These are phyloP conservation scores for Tortrix viridana DNA, from an alignment of 2,888 invertebrate genomes.

Conservation along the genomic window DNA sequence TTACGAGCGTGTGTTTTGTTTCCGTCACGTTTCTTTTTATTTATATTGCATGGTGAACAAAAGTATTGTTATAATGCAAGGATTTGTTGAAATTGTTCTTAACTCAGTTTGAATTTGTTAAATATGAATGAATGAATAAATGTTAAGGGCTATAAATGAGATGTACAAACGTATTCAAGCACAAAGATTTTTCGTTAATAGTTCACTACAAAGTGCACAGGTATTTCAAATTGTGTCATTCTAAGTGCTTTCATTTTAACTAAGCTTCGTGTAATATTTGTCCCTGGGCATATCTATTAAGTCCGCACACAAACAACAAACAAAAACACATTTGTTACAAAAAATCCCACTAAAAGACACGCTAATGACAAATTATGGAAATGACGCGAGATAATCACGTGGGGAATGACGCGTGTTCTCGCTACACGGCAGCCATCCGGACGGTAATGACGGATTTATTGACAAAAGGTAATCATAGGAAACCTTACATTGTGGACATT, in stretches of 20 bases:
- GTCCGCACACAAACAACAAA: neutral
- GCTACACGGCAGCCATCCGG: slow-evolving; percentile 1
- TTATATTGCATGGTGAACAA: slow-evolving; percentile 6
- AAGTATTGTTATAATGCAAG: slow-evolving; percentile 1
- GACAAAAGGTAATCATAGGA: slow-evolving; percentile 15
- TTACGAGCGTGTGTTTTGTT: slow-evolving; percentile 13
- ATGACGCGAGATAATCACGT: slow-evolving; percentile 28
- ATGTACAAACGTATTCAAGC: too few species aligned
- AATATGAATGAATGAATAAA: neutral
- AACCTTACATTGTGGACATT: neutral
- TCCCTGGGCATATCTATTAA: too few species aligned
- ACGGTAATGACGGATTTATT: slow-evolving; percentile 20
- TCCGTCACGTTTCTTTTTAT: slow-evolving; percentile 11
- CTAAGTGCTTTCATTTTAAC: too few species aligned
- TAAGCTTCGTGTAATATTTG: too few species aligned
- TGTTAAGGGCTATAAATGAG: neutral
- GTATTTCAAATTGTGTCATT: too few species aligned
- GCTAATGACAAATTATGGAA: slow-evolving; percentile 32
- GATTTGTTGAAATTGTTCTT: slow-evolving; percentile 1
- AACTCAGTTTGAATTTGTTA: neutral
- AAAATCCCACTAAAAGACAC: slow-evolving; percentile 20
- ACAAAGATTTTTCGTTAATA: too few species aligned
- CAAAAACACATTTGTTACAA: slow-evolving; percentile 6
- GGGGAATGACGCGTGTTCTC: slow-evolving; percentile 17
- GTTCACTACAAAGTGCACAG: too few species aligned